These are phyloP conservation scores for Chorisops tibialis DNA, from an alignment of 2,888 invertebrate genomes.

Conservation along the genomic window DNA sequence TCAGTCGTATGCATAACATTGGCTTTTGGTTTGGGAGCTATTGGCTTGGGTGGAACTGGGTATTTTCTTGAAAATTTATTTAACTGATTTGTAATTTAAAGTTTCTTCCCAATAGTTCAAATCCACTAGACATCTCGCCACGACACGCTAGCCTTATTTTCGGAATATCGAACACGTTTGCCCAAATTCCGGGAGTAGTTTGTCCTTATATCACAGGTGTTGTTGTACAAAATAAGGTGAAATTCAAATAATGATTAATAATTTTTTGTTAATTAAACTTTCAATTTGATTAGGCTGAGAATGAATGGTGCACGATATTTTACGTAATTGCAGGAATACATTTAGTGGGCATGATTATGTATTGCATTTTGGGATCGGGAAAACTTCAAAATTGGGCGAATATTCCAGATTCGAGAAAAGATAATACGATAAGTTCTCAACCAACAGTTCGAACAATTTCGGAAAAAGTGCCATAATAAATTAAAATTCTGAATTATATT, in stretches of 20 bases:
- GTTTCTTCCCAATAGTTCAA: slow-evolving; percentile 55
- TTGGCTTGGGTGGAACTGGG: slow-evolving; percentile 84
- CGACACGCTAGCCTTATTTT: slow-evolving; percentile 77
- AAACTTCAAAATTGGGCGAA: slow-evolving; percentile 72
- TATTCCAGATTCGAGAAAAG: no score
- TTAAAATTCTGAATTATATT: no score
- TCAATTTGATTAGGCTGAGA: slow-evolving; percentile 55
- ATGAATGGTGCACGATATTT: slow-evolving; percentile 79
- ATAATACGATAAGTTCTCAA: no score
- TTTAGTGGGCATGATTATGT: slow-evolving; percentile 69
- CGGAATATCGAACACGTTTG: slow-evolving; percentile 70
- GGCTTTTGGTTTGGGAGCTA: slow-evolving; percentile 80
- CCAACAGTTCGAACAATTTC: no score
- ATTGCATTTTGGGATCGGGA: slow-evolving; percentile 70
- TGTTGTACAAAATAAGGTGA: slow-evolving; percentile 63
- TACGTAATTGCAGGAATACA: slow-evolving; percentile 75
- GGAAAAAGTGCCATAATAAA: no score
- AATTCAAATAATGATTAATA: background rate
- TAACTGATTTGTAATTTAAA: background rate
- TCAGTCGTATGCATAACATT: slow-evolving; percentile 71
- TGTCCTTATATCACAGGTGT: slow-evolving; percentile 72
- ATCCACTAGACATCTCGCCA: slow-evolving; percentile 80
- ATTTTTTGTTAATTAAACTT: background rate
- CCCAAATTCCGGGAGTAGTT: slow-evolving; percentile 81
- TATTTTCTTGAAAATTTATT: slow-evolving; percentile 44